phyloP scores from a whole-genome alignment of 2,797 vertebrate species.

The Tamandua tetradactyla region DNA sequence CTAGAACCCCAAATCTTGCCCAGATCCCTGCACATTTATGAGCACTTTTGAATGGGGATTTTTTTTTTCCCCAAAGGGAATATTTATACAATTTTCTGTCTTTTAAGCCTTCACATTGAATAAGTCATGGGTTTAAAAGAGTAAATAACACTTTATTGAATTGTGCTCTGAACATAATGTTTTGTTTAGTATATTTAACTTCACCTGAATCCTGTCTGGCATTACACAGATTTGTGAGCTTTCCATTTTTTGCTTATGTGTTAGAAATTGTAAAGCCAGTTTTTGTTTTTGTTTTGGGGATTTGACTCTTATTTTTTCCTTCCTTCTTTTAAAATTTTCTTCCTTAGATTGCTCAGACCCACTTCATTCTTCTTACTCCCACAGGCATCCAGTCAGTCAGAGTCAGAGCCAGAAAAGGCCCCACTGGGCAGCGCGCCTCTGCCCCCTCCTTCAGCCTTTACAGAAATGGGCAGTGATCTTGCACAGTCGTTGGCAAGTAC shows the following conservation, averaged over 20 bases:
- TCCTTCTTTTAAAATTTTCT: conserved; percentile 53
- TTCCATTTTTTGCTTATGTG: conserved; percentile 45
- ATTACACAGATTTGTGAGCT: conserved; percentile 65
- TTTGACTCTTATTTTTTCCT: conserved; percentile 58
- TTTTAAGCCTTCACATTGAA: conserved; percentile 41
- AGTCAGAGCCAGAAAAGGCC: conserved; percentile 87
- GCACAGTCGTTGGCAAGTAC: conserved; percentile 84
- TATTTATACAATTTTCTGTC: conserved; percentile 25
- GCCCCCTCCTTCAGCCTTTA: conserved; percentile 86
- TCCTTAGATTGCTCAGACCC: conserved; percentile 19
- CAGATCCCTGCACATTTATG: background rate
- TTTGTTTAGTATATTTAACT: conserved; percentile 67
- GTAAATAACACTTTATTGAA: conserved; percentile 76
- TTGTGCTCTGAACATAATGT: conserved; percentile 73
- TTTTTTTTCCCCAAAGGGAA: background rate
- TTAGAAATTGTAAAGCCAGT: conserved; percentile 72
- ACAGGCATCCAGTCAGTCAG: conserved; percentile 87
- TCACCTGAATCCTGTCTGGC: conserved; percentile 66
- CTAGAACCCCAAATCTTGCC: conserved; percentile 2
- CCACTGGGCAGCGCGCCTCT: conserved; percentile 79
- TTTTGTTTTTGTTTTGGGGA: conserved; percentile 43
- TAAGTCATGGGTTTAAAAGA: conserved; percentile 46
- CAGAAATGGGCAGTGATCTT: conserved; percentile 82
- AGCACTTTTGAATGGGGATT: background rate
- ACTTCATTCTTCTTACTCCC: conserved; percentile 75